A percentile compares a stretch with the other conserved stretches of the same genome.
phyloP scores from a whole-genome alignment of 2,888 invertebrate species.

The Rhorus exstirpatorius region DNA sequence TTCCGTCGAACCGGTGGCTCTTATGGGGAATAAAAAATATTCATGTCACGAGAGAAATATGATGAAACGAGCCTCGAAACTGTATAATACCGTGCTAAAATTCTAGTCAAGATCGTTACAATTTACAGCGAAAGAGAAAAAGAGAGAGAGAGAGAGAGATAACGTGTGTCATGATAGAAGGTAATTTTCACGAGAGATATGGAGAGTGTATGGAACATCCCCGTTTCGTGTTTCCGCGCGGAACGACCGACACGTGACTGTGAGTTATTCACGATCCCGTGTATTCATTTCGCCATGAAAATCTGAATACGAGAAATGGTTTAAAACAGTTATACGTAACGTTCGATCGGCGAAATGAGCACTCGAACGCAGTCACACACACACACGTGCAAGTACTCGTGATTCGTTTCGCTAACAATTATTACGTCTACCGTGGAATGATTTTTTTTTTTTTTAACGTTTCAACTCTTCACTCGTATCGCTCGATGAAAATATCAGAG shows the following conservation, averaged over 20 bases:
- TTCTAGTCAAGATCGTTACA: slow-evolving; percentile 42
- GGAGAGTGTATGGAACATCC: not conserved
- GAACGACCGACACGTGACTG: slow-evolving; percentile 47
- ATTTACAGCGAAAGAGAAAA: not conserved
- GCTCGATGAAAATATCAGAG: too few relatives aligned
- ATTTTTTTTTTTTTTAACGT: too few relatives aligned
- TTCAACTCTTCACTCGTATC: too few relatives aligned
- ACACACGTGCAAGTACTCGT: not conserved
- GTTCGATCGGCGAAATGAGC: slow-evolving; percentile 11
- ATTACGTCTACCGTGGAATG: not conserved
- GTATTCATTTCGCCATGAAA: not conserved
- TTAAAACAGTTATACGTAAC: slow-evolving; percentile 29
- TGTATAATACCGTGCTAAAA: slow-evolving; percentile 35
- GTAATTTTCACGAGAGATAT: slow-evolving; percentile 36
- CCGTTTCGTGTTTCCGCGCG: slow-evolving; percentile 24
- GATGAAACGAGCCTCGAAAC: slow-evolving; percentile 7
- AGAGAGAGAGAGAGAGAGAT: not conserved
- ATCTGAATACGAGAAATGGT: not conserved
- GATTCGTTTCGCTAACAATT: slow-evolving; percentile 30
- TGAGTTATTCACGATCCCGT: not conserved
- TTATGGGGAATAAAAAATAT: slow-evolving; percentile 17
- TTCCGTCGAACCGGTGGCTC: not conserved
- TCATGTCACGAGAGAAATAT: slow-evolving; percentile 4
- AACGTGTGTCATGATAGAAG: not conserved
- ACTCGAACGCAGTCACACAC: not conserved